Conservation (phyloP, 2,797 vertebrate genomes). For the Lepus oiostolus region DNA sequence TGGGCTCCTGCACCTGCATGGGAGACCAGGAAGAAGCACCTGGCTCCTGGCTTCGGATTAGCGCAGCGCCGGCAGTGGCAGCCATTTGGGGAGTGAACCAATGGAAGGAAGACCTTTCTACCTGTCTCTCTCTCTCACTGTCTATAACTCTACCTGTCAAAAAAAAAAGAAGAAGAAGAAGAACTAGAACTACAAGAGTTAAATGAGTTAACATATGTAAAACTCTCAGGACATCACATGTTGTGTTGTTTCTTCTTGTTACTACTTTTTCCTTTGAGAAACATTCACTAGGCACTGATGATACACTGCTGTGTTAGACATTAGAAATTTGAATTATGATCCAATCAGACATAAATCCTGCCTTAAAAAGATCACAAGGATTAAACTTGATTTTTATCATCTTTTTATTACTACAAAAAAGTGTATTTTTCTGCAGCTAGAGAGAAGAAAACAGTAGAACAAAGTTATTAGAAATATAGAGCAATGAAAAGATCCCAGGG, state of each 20-base stretch:
- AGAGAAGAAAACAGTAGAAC: not conserved
- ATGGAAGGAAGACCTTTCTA: too few relatives aligned
- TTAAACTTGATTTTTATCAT: constrained; percentile 17
- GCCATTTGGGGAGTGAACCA: too few relatives aligned
- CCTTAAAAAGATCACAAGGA: not conserved
- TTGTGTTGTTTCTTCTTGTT: not conserved
- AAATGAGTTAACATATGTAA: not conserved
- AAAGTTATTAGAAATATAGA: not conserved
- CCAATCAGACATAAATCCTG: not conserved
- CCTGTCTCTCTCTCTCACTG: too few relatives aligned
- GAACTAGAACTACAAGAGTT: not conserved
- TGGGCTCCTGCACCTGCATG: too few relatives aligned
- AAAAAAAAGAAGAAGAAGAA: too few relatives aligned
- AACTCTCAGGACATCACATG: not conserved
- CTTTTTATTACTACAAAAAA: constrained; percentile 37
- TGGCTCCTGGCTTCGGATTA: too few relatives aligned
- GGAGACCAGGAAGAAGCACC: too few relatives aligned
- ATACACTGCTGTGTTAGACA: not conserved
- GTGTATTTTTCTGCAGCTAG: not conserved
- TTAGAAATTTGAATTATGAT: constrained; percentile 35
- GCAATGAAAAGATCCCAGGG: not conserved
- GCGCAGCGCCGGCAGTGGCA: too few relatives aligned
- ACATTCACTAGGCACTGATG: not conserved
- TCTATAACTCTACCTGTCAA: too few relatives aligned
- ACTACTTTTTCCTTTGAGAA: constrained; percentile 14